phyloP scores from a whole-genome alignment of 1,140 invertebrate species.

The Drosophila guanche region DNA sequence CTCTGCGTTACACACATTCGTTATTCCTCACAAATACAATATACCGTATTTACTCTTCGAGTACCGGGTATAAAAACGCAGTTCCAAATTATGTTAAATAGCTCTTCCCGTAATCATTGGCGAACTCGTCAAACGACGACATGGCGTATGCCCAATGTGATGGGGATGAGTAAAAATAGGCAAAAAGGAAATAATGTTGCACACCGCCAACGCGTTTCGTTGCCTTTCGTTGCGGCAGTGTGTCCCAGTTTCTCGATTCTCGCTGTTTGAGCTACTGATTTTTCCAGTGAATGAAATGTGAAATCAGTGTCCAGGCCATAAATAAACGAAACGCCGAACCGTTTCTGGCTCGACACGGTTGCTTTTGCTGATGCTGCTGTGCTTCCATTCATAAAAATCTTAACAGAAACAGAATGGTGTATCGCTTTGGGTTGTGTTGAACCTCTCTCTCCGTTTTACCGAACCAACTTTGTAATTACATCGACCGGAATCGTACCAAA shows the following conservation, averaged over 20 bases:
- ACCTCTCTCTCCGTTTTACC: slow-evolving; percentile 36
- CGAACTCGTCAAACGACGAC: no score
- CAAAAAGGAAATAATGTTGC: slow-evolving; percentile 57
- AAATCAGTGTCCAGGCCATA: slow-evolving; percentile 59
- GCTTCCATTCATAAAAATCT: slow-evolving; percentile 76
- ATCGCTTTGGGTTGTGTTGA: not conserved
- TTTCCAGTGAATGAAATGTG: slow-evolving; percentile 76
- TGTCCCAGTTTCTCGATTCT: slow-evolving; percentile 73
- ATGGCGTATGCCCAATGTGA: slow-evolving; percentile 1
- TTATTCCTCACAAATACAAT: no score
- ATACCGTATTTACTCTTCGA: no score
- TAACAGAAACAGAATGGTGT: slow-evolving; percentile 18
- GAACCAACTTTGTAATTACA: slow-evolving; percentile 77
- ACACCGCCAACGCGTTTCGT: slow-evolving; percentile 26
- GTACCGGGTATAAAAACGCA: no score
- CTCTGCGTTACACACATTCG: no score
- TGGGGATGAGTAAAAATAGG: slow-evolving; percentile 33
- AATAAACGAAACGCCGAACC: slow-evolving; percentile 48
- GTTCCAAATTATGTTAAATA: no score
- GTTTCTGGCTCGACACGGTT: slow-evolving; percentile 24
- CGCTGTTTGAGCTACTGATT: slow-evolving; percentile 72
- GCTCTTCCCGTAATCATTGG: no score
- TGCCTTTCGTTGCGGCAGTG: no score
- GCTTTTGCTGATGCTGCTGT: slow-evolving; percentile 6
- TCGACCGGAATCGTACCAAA: slow-evolving; percentile 52